Conservation (phyloP, 2,113 vertebrate genomes). For the Nothocercus nigrocapillus region DNA sequence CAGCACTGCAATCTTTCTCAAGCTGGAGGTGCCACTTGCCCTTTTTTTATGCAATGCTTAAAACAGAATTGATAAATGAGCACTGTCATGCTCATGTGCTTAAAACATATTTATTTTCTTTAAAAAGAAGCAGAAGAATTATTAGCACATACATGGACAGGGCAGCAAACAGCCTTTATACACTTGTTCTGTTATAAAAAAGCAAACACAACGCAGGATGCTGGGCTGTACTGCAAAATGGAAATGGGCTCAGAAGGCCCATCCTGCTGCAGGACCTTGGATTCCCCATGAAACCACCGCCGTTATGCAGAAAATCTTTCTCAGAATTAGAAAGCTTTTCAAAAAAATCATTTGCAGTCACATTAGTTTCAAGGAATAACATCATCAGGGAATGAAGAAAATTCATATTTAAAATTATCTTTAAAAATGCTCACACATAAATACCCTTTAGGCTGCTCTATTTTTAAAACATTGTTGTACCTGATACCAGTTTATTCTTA, state of each 20-base stretch:
- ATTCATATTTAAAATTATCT: background rate
- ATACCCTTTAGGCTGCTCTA: background rate
- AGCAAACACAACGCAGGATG: background rate
- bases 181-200: background rate
- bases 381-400: background rate
- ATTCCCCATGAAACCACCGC: background rate
- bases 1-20: background rate
- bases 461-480: background rate
- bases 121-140: background rate
- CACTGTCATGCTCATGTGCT: background rate
- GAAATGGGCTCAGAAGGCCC: background rate
- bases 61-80: background rate
- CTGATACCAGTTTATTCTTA: background rate
- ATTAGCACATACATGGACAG: background rate
- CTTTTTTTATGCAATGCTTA: background rate
- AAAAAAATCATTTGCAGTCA: background rate
- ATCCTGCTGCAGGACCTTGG: background rate
- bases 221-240: background rate
- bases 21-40: background rate
- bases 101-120: background rate
- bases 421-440: fast-evolving
- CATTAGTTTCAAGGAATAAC: background rate
- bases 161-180: background rate
- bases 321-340: background rate
- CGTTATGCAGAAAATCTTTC: background rate